Base-by-base conservation (phyloP, 2,888 invertebrate genomes). In the Lochmaea crataegi region DNA sequence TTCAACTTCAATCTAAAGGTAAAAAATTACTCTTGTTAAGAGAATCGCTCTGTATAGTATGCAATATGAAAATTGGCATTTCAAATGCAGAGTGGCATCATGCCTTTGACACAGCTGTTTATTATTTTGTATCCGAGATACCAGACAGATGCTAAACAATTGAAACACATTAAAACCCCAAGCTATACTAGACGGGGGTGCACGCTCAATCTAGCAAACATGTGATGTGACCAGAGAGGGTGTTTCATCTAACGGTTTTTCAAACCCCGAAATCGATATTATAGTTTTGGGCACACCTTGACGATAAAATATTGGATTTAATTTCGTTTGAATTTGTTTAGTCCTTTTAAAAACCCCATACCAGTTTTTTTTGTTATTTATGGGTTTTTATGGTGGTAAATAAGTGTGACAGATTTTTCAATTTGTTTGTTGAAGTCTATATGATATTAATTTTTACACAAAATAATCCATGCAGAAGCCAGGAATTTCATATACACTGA, bases 111-210 rank as follows among this genome's bases (percentile, higher is more conserved):
- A 75, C 77, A 77, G 77, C 77, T 77, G 77, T 76, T 74, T 74
- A 58, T 72, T 72, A 61, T 74, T 72, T 69, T 72, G 60, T 51
- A 45, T 65, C 18, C 56, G 72, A 69, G 72, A 71, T 75, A 71
- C 61, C 64, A 73, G 75, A 76, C 78, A 78, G 78, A 78, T 78
- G 78, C 78, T 65, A 78, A 78, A 77, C 76, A 77, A 77, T 76
- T 76, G 74, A 70, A 68, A 65, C 61, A 67, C 60, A 72, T 72
- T 71, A 69, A 60, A 58, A 57, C 45, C 71, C 68, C 32, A 72
- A 53, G 45, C 66, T 58, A 32, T n/a, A 57, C 42, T 57, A 65
- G 57, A 75, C 73, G 76, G 76, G 78, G 78, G 78, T 78, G 76
- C 75, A 42, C 42, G 68, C 60, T 64, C 45, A 65, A 69, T 69